These are phyloP conservation scores for Psittacus erithacus DNA, from an alignment of 2,113 vertebrate genomes.

Conservation along the genomic window DNA sequence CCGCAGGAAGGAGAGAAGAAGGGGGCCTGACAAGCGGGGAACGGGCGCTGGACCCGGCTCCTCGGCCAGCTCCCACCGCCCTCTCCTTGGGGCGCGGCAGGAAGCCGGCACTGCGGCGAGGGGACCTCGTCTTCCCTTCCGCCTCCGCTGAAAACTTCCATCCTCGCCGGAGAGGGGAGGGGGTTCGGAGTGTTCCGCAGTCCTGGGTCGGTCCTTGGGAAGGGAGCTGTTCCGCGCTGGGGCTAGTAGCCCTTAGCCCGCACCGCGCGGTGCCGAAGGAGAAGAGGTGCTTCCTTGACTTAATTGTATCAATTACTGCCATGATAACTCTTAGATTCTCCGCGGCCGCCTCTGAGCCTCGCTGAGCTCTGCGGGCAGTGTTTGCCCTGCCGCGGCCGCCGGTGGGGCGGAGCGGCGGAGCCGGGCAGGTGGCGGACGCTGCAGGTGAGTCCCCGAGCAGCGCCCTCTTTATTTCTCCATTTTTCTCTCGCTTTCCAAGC, in stretches of 20 bases:
- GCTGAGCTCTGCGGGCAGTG: too few species aligned
- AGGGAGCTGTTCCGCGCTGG: not conserved
- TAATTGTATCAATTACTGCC: not conserved
- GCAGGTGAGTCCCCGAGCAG: slow-evolving; percentile 8
- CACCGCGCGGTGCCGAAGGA: not conserved
- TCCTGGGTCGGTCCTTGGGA: not conserved
- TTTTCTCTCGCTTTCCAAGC: not conserved
- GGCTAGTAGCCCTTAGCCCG: not conserved
- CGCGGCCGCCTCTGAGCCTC: not conserved
- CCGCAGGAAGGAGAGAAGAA: not conserved
- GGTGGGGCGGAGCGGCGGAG: not conserved
- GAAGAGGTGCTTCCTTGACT: not conserved
- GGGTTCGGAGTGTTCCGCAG: not conserved
- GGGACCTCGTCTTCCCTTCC: not conserved
- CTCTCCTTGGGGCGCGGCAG: not conserved
- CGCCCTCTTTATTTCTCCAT: not conserved
- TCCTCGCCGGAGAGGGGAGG: not conserved
- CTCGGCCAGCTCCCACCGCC: not conserved
- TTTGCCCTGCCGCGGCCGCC: too few species aligned
- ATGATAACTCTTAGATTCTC: not conserved
- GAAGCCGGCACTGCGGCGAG: not conserved
- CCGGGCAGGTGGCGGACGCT: not conserved
- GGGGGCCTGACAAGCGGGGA: not conserved
- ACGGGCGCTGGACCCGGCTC: not conserved
- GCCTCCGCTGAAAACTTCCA: not conserved